A percentile compares a stretch with the other conserved stretches of the same genome.
Evolutionary conservation across 2,888 invertebrate species (phyloP).

Genomic region (Sminthurinus aureus): DNA sequence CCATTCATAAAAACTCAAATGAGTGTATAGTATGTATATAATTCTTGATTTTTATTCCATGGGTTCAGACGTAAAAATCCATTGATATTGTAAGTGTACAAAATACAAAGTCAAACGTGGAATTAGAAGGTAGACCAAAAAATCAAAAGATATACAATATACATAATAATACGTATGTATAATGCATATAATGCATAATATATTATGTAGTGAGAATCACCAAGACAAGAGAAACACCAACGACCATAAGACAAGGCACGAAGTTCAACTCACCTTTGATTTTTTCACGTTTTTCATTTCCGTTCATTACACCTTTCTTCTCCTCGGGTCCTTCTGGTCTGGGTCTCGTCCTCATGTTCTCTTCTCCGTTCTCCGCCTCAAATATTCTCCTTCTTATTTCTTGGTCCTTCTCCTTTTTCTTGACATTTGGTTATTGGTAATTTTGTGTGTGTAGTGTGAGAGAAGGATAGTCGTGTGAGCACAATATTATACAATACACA

Average conservation of each 20-base stretch:
- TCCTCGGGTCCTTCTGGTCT: not conserved
- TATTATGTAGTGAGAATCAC: too few species aligned
- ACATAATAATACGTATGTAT: not conserved
- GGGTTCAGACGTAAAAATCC: not conserved
- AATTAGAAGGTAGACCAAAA: not conserved
- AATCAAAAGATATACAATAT: not conserved
- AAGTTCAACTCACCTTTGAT: not conserved
- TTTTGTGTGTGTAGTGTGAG: too few species aligned
- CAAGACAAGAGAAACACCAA: too few species aligned
- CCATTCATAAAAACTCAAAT: not conserved
- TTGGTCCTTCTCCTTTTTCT: too few species aligned
- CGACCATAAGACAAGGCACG: not conserved
- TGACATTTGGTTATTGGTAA: too few species aligned
- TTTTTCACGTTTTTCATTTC: constrained; percentile 1
- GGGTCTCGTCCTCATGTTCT: not conserved
- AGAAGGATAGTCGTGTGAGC: too few species aligned
- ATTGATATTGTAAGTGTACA: too few species aligned
- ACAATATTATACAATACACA: too few species aligned
- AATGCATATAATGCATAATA: not conserved
- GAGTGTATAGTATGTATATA: not conserved
- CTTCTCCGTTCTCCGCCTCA: too few species aligned
- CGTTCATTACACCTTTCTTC: not conserved
- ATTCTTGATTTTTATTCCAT: not conserved
- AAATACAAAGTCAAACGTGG: not conserved
- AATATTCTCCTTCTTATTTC: too few species aligned